Conservation (phyloP, 2,113 vertebrate species). For the Calypte anna region DNA sequence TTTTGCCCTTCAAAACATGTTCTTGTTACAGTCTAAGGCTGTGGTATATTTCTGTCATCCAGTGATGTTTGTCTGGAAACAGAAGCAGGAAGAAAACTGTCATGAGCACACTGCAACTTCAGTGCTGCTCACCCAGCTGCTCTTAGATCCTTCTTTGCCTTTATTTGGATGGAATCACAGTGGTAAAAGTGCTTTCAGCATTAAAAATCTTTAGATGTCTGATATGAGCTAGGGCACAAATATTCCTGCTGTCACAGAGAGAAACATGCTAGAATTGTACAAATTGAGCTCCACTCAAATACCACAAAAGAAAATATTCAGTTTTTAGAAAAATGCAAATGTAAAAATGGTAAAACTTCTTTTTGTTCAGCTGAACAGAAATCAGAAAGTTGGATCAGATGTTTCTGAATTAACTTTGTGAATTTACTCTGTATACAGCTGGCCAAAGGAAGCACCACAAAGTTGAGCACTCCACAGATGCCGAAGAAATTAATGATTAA, state of each 20-base stretch:
- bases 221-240: not conserved
- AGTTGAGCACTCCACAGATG: not conserved
- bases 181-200: not conserved
- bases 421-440: not conserved
- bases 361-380: not conserved
- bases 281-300: not conserved
- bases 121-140: not conserved
- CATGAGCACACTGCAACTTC: not conserved
- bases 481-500: not conserved
- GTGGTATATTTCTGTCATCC: not conserved
- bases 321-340: not conserved
- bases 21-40: not conserved
- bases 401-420: not conserved
- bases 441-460: not conserved
- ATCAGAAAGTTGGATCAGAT: not conserved
- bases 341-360: not conserved
- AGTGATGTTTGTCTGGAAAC: not conserved
- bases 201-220: not conserved
- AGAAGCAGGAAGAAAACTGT: not conserved
- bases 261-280: not conserved
- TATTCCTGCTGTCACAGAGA: not conserved
- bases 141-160: not conserved
- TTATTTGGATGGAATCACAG: not conserved
- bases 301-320: not conserved
- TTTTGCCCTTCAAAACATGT: not conserved